Evolutionary conservation across 2,888 invertebrate genomes (phyloP).

Genomic region (Drosophila algonquin): DNA sequence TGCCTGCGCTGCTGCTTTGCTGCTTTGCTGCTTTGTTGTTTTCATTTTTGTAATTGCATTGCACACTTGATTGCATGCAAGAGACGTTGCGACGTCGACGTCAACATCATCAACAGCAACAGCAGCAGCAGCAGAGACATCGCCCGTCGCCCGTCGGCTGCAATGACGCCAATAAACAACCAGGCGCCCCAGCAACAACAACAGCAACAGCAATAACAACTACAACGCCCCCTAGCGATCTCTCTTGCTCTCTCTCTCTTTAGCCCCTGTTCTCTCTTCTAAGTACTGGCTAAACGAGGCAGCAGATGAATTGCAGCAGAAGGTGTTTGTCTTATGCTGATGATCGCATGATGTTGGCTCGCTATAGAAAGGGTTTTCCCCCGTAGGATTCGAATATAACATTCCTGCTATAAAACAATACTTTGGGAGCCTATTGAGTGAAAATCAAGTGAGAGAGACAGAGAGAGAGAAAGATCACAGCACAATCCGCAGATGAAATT

Average conservation of each 20-base stretch:
- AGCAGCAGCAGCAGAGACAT: slow-evolving; percentile 24
- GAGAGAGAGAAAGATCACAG: slow-evolving; percentile 1
- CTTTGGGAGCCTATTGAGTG: background rate
- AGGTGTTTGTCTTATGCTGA: too few relatives aligned
- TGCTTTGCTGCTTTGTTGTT: slow-evolving; percentile 40
- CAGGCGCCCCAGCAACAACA: slow-evolving; percentile 35
- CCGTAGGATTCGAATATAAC: background rate
- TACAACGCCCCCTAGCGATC: slow-evolving; percentile 24
- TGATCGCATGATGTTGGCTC: background rate
- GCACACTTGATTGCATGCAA: slow-evolving; percentile 74
- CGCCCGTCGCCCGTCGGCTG: slow-evolving; percentile 22
- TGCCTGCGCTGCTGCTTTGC: slow-evolving; percentile 17
- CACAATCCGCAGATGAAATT: slow-evolving; percentile 37
- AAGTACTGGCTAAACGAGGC: background rate
- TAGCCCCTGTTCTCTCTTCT: background rate
- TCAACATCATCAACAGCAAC: slow-evolving; percentile 24
- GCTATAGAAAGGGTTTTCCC: background rate
- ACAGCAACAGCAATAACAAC: slow-evolving; percentile 37
- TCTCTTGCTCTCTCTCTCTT: slow-evolving; percentile 19
- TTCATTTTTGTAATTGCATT: slow-evolving; percentile 76
- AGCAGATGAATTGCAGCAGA: background rate
- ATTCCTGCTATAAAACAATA: background rate
- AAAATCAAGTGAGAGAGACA: background rate
- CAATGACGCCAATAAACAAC: slow-evolving; percentile 73
- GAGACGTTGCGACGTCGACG: slow-evolving; percentile 27